phyloP scores from a whole-genome alignment of 2,797 vertebrate genomes.

The Eulemur coronatus region DNA sequence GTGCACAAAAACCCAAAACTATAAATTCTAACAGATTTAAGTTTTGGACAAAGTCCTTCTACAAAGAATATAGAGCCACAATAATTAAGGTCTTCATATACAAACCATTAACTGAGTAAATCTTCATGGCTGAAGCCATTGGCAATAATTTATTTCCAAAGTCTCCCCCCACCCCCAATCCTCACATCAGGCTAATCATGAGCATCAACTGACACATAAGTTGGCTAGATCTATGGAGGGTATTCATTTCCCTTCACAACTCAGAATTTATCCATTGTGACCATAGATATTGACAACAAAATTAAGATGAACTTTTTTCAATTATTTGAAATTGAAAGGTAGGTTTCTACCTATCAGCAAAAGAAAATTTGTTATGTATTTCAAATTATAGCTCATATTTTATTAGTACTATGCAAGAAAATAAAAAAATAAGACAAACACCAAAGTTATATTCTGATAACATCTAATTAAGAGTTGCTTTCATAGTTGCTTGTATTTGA shows the following conservation, averaged over 20 bases:
- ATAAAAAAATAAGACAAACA: neutral
- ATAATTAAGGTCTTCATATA: neutral
- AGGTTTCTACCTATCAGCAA: neutral
- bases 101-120: neutral
- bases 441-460: neutral
- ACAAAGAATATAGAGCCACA: neutral
- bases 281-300: slow-evolving; percentile 5
- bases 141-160: neutral
- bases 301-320: neutral
- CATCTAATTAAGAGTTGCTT: neutral
- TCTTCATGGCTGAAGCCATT: neutral
- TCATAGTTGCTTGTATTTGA: slow-evolving; percentile 13
- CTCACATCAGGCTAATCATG: neutral
- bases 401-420: neutral
- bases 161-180: neutral
- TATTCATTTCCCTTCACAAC: neutral
- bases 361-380: neutral
- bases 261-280: neutral
- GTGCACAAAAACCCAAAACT: neutral
- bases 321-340: slow-evolving; percentile 14
- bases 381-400: slow-evolving; percentile 1
- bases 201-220: neutral
- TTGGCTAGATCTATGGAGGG: neutral
- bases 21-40: neutral
- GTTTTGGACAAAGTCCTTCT: slow-evolving; percentile 2